Percentiles rank a stretch among this genome's conserved stretches.
These are phyloP conservation scores for Euglossa dilemma DNA, from an alignment of 1,140 invertebrate species.

Conservation along the genomic window DNA sequence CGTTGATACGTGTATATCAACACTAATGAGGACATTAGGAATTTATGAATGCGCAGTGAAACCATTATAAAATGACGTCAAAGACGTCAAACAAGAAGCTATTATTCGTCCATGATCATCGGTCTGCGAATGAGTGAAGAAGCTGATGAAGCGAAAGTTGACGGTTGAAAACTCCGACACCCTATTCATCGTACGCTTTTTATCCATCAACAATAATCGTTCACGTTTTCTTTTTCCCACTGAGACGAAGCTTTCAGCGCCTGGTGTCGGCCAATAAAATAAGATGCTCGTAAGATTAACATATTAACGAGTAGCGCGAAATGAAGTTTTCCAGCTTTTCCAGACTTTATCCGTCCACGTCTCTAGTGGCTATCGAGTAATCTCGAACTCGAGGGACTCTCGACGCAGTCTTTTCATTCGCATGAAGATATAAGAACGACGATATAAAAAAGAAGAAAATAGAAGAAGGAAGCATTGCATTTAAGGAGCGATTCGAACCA, in stretches of 20 bases:
- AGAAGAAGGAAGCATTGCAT: background rate
- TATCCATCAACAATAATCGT: slow-evolving; percentile 26
- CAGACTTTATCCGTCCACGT: background rate
- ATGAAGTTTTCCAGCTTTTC: slow-evolving; percentile 16
- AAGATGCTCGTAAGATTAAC: slow-evolving; percentile 37
- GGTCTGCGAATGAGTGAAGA: background rate
- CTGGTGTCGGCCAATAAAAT: slow-evolving; percentile 8
- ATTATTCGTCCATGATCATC: background rate
- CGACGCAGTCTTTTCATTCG: background rate
- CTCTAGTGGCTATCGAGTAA: background rate
- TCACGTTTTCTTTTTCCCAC: background rate
- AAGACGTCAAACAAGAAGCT: no score
- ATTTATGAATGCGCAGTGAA: background rate
- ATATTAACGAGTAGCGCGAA: slow-evolving; percentile 36
- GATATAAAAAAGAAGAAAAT: background rate
- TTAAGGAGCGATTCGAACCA: background rate
- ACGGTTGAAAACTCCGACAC: slow-evolving; percentile 4
- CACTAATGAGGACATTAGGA: background rate
- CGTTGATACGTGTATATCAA: background rate
- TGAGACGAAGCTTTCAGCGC: background rate
- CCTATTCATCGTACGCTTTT: slow-evolving; percentile 6
- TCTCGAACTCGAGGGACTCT: background rate
- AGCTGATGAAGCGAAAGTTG: background rate
- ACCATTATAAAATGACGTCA: background rate
- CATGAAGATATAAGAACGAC: no score